phyloP scores from a whole-genome alignment of 2,888 invertebrate genomes.

The Erebia epiphron region DNA sequence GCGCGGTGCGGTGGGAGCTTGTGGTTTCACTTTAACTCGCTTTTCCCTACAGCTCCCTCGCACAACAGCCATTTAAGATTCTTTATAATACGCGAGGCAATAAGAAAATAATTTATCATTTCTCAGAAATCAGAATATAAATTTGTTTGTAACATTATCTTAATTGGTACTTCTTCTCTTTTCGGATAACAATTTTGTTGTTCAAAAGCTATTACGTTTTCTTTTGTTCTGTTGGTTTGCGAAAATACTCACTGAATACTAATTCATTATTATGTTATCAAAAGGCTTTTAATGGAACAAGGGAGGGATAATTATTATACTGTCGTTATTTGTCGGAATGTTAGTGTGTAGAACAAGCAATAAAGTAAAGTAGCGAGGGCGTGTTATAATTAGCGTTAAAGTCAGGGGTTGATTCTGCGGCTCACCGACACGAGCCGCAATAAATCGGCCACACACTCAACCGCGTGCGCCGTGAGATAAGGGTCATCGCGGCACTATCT shows the following conservation, averaged over 20 bases:
- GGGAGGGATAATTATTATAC: constrained; percentile 1
- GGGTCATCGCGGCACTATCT: constrained; percentile 71
- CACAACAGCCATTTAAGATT: constrained; percentile 52
- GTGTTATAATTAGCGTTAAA: constrained; percentile 61
- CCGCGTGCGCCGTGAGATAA: constrained; percentile 66
- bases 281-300: constrained; percentile 6
- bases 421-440: constrained; percentile 61
- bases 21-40: constrained; percentile 61
- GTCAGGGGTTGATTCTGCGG: constrained; percentile 54
- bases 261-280: constrained; percentile 7
- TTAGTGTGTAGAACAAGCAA: constrained; percentile 26
- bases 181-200: constrained; percentile 40
- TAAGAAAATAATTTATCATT: constrained; percentile 76
- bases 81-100: constrained; percentile 53
- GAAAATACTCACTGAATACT: constrained; percentile 3
- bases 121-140: constrained; percentile 70
- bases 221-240: constrained; percentile 16
- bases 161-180: constrained; percentile 60
- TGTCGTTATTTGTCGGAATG: constrained; percentile 4
- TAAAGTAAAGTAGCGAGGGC: constrained; percentile 42
- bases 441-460: constrained; percentile 69
- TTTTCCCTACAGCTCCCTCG: constrained; percentile 58
- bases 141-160: constrained; percentile 74
- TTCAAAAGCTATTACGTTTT: constrained; percentile 42
- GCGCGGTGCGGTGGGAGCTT: constrained; percentile 53